phyloP scores from a whole-genome alignment of 2,113 vertebrate genomes.

The Campylomormyrus numenius region DNA sequence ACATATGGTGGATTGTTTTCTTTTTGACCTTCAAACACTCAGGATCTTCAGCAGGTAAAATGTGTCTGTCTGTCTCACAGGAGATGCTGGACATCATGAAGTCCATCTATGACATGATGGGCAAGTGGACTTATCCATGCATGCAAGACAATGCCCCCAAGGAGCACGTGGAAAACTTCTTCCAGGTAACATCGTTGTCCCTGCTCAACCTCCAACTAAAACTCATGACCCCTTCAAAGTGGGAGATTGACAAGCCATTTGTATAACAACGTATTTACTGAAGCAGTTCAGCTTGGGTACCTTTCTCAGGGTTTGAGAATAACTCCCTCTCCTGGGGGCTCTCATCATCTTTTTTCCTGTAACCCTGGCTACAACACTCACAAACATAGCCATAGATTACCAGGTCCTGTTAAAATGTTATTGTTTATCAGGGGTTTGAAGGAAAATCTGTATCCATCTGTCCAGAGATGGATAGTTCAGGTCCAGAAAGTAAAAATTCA shows the following conservation, averaged over 20 bases:
- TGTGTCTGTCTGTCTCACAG: constrained; percentile 49
- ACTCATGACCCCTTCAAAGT: background rate
- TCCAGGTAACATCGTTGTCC: constrained; percentile 67
- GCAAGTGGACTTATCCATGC: constrained; percentile 78
- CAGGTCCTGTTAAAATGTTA: background rate
- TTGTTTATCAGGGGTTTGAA: background rate
- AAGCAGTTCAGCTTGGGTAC: background rate
- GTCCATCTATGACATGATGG: constrained; percentile 97
- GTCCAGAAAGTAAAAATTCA: too few species aligned
- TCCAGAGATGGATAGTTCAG: too few species aligned
- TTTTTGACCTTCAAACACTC: background rate
- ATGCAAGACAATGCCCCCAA: constrained; percentile 74
- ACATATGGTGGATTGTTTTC: background rate
- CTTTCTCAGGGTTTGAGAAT: background rate
- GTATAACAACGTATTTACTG: background rate
- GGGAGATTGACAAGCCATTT: background rate
- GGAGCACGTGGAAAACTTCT: constrained; percentile 89
- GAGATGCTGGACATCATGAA: constrained; percentile 96
- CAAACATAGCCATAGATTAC: background rate
- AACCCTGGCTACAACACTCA: background rate
- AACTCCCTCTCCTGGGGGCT: too few species aligned
- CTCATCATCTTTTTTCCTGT: too few species aligned
- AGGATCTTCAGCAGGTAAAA: background rate
- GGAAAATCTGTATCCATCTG: too few species aligned
- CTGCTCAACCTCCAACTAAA: background rate